phyloP scores from a whole-genome alignment of 1,140 invertebrate species.

The Chrysoperla carnea region DNA sequence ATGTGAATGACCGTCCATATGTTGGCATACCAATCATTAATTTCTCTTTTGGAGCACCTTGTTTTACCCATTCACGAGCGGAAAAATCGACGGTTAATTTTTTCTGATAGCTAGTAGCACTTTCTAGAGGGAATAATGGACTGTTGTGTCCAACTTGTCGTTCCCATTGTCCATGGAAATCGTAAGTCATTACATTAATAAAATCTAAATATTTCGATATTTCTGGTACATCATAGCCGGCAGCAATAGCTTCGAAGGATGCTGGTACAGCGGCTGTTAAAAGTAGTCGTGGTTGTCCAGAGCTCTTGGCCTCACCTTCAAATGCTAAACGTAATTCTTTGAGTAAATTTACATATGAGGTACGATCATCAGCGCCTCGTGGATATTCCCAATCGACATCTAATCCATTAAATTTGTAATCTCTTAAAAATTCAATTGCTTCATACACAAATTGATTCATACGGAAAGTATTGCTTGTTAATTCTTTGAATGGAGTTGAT shows the following conservation, averaged over 20 bases:
- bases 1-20: conserved; percentile 84
- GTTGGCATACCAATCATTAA: conserved; percentile 90
- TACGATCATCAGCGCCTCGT: conserved; percentile 66
- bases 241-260: conserved; percentile 80
- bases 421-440: conserved; percentile 78
- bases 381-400: conserved; percentile 97
- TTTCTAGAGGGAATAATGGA: conserved; percentile 74
- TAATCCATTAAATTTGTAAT: conserved; percentile 86
- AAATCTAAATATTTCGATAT: conserved; percentile 88
- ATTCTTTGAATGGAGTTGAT: conserved; percentile 80
- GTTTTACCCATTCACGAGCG: conserved; percentile 80
- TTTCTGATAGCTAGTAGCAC: conserved; percentile 75
- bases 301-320: conserved; percentile 61
- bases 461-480: conserved; percentile 75
- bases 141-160: conserved; percentile 83
- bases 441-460: conserved; percentile 94
- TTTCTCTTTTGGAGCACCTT: conserved; percentile 89
- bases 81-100: conserved; percentile 83
- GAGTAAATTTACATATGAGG: conserved; percentile 62
- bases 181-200: conserved; percentile 90
- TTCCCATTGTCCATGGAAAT: conserved; percentile 89
- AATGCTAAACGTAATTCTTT: conserved; percentile 75
- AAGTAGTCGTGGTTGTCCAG: conserved; percentile 47
- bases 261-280: conserved; percentile 83
- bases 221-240: conserved; percentile 86